Percentiles rank a stretch among this genome's conserved stretches.
These are phyloP conservation scores for Mionectes olivaceus DNA, from an alignment of 2,797 vertebrate genomes.

Conservation along the genomic window DNA sequence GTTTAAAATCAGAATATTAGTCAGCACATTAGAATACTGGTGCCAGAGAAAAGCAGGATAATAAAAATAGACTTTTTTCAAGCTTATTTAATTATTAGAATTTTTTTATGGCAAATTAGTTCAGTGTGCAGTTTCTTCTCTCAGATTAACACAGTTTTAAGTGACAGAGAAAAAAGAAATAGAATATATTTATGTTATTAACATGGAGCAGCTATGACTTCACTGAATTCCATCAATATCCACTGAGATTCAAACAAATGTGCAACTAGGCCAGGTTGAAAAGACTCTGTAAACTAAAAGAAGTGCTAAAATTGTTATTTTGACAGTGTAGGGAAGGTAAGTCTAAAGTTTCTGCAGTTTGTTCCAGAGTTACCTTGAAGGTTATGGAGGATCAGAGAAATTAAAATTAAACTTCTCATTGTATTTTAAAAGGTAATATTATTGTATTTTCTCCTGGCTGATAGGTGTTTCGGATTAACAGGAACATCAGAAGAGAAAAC, in stretches of 20 bases:
- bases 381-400: background rate
- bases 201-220: background rate
- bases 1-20: background rate
- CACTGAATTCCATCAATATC: background rate
- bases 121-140: background rate
- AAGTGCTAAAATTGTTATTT: background rate
- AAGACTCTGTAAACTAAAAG: background rate
- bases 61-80: background rate
- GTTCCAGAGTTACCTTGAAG: background rate
- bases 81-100: background rate
- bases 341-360: background rate
- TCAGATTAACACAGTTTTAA: background rate
- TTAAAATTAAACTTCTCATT: background rate
- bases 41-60: background rate
- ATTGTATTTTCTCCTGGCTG: background rate
- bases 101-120: background rate
- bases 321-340: background rate
- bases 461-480: background rate
- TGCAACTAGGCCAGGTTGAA: background rate
- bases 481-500: background rate
- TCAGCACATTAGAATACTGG: background rate
- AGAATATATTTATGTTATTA: background rate
- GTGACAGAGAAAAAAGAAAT: background rate
- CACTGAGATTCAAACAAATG: background rate
- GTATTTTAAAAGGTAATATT: background rate